Conservation (phyloP, 2,888 invertebrate genomes). For the Pogonocherus hispidulus region DNA sequence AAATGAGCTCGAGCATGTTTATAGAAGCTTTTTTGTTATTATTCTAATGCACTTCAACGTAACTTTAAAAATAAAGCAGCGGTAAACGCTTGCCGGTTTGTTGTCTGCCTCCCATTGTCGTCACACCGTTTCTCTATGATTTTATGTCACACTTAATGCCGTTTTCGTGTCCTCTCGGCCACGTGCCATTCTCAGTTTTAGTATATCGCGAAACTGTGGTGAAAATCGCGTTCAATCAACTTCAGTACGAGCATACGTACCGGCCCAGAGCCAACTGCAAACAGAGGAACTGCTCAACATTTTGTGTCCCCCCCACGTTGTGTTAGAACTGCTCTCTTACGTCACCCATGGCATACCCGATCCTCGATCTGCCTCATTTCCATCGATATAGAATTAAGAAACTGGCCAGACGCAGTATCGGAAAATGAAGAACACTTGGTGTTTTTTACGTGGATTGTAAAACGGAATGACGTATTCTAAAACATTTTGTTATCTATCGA, state of each 20-base stretch:
- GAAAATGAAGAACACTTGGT: constrained; percentile 21
- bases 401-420: not conserved
- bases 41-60: constrained; percentile 7
- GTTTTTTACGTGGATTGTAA: constrained; percentile 20
- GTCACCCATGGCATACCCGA: constrained; percentile 35
- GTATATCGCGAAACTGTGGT: constrained; percentile 22
- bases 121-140: not conserved
- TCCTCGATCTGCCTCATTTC: constrained; percentile 31
- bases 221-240: constrained; percentile 23
- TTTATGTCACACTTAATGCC: constrained; percentile 17
- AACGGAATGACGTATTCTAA: not conserved
- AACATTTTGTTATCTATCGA: constrained; percentile 2
- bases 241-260: constrained; percentile 28
- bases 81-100: no score
- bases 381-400: constrained; percentile 26
- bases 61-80: constrained; percentile 18
- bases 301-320: constrained; percentile 39
- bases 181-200: constrained; percentile 27
- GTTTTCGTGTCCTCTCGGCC: not conserved
- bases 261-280: constrained; percentile 37
- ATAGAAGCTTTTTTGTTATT: constrained; percentile 1
- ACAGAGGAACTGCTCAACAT: constrained; percentile 36
- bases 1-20: constrained; percentile 3
- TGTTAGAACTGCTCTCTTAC: constrained; percentile 37
- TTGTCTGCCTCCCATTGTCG: constrained; percentile 12